Percentiles rank a stretch among this genome's conserved stretches.
Evolutionary conservation across 2,113 vertebrate genomes (phyloP).

Genomic region (Pseudopodoces humilis): DNA sequence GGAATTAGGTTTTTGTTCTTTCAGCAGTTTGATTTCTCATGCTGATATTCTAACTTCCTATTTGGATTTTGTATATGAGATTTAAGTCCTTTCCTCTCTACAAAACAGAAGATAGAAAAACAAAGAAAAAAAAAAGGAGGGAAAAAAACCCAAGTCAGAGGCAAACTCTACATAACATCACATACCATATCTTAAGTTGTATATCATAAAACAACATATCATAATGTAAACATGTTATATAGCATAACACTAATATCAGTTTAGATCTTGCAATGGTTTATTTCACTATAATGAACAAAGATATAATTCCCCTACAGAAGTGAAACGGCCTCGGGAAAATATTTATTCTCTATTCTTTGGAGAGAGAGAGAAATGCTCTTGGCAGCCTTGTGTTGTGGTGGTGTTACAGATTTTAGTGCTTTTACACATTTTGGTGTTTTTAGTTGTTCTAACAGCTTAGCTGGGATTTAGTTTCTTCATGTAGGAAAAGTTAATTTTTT

Average conservation of each 20-base stretch:
- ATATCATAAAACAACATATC: not conserved
- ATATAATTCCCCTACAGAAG: not conserved
- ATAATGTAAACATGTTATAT: not conserved
- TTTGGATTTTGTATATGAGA: not conserved
- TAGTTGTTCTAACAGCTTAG: no score
- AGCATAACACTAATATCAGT: not conserved
- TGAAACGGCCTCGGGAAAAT: not conserved
- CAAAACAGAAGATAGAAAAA: not conserved
- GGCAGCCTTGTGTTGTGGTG: accelerated
- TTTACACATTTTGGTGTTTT: no score
- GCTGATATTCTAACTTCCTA: not conserved
- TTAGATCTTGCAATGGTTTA: not conserved
- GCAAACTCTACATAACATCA: not conserved
- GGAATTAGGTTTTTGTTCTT: not conserved
- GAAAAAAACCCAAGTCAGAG: not conserved
- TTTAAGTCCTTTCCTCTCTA: not conserved
- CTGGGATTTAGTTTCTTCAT: no score
- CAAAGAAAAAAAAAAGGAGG: no score
- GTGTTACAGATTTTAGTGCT: accelerated
- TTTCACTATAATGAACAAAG: not conserved
- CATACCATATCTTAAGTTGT: not conserved
- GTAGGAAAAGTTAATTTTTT: no score
- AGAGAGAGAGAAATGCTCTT: not conserved
- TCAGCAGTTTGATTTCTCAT: not conserved
- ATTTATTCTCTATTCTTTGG: not conserved